Percentiles rank a stretch among this genome's conserved stretches.
These are phyloP conservation scores for Frankliniella fusca DNA, from an alignment of 2,888 invertebrate species.

Conservation along the genomic window DNA sequence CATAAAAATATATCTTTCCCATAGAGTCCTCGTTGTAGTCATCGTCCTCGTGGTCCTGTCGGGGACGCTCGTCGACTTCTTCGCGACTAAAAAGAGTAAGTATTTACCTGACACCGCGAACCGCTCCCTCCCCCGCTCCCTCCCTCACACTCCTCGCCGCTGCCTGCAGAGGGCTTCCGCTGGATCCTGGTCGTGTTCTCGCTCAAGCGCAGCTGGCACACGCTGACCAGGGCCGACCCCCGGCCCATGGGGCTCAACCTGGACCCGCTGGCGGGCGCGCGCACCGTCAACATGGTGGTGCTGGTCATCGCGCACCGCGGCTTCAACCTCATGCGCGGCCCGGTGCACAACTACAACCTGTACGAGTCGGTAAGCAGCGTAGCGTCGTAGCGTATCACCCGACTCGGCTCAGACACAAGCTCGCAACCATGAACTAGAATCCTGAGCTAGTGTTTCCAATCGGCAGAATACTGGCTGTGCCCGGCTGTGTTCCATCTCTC, in stretches of 20 bases:
- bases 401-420: too few relatives aligned
- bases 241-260: constrained; percentile 46
- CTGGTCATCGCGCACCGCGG: constrained; percentile 57
- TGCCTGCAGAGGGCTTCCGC: neutral
- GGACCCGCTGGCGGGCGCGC: constrained; percentile 57
- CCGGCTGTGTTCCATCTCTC: too few relatives aligned
- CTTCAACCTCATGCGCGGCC: constrained; percentile 53
- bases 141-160: neutral
- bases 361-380: constrained; percentile 52
- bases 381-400: too few relatives aligned
- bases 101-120: neutral
- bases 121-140: neutral
- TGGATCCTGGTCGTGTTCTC: neutral
- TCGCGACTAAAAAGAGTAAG: constrained; percentile 6
- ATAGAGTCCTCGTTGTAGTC: constrained; percentile 27
- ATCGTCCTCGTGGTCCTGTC: neutral
- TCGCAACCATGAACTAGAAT: too few relatives aligned
- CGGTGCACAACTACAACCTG: constrained; percentile 54
- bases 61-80: constrained; percentile 25
- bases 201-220: neutral
- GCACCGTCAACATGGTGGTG: constrained; percentile 55
- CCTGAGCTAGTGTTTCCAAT: too few relatives aligned
- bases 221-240: constrained; percentile 22
- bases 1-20: too few relatives aligned
- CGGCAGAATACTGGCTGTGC: too few relatives aligned